phyloP scores from a whole-genome alignment of 2,797 vertebrate species.

The Pseudomugil tenellus region DNA sequence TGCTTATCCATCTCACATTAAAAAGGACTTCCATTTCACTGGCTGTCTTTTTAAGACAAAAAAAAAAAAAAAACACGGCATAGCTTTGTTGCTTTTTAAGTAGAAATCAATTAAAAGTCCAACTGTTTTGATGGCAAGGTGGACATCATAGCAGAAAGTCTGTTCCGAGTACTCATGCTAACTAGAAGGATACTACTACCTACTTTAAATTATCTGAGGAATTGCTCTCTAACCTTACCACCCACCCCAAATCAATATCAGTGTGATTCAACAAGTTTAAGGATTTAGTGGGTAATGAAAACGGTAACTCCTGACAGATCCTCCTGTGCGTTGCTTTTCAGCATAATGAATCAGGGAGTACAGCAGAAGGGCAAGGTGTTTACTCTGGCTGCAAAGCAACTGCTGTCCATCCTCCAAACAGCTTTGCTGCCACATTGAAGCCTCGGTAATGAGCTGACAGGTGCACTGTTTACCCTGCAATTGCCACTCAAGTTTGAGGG shows the following conservation, averaged over 20 bases:
- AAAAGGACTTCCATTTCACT: conserved; percentile 58
- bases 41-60: conserved; percentile 4
- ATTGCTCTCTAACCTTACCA: conserved; percentile 42
- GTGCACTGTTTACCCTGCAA: conserved; percentile 74
- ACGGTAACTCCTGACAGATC: conserved; percentile 74
- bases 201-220: conserved; percentile 58
- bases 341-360: conserved; percentile 77
- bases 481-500: conserved; percentile 73
- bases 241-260: conserved; percentile 74
- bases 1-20: conserved; percentile 65
- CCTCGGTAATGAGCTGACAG: conserved; percentile 82
- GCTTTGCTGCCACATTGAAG: conserved; percentile 67
- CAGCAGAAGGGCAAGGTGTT: conserved; percentile 77
- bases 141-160: conserved; percentile 35
- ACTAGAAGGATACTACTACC: too few relatives aligned
- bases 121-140: conserved; percentile 4
- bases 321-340: conserved; percentile 57
- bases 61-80: conserved; percentile 15
- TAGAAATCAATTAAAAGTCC: conserved; percentile 20
- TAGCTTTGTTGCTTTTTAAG: conserved; percentile 25
- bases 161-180: conserved; percentile 30
- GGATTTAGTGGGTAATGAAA: conserved; percentile 76
- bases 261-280: conserved; percentile 79
- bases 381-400: conserved; percentile 72
- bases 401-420: conserved; percentile 65